Conservation (phyloP, 2,113 vertebrate genomes). For the Numenius arquata region DNA sequence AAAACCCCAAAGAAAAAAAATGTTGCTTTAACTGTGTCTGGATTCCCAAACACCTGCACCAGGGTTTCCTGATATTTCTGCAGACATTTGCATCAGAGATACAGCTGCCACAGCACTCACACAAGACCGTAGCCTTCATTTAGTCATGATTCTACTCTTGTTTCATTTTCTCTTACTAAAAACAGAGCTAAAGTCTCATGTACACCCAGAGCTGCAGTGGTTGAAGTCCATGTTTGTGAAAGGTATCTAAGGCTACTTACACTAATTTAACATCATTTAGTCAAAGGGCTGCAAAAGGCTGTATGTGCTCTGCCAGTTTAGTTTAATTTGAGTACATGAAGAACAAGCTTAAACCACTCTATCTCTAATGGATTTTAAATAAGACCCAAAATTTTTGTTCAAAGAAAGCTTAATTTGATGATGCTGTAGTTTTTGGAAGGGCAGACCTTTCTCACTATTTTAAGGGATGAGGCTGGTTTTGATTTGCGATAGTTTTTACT, state of each 20-base stretch:
- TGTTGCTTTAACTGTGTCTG: slow-evolving; percentile 49
- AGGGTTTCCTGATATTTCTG: slow-evolving; percentile 67
- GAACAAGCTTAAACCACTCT: not conserved
- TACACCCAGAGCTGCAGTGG: not conserved
- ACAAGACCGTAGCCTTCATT: not conserved
- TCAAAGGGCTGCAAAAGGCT: not conserved
- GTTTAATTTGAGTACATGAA: not conserved
- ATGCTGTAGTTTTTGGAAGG: not conserved
- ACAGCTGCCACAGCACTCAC: slow-evolving; percentile 60
- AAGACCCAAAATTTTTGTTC: not conserved
- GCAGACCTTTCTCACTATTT: not conserved
- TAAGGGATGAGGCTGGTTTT: not conserved
- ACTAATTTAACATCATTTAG: not conserved
- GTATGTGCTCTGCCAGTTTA: not conserved
- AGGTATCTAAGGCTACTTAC: not conserved
- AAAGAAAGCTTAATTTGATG: not conserved
- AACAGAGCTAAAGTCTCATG: not conserved
- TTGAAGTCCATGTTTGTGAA: not conserved
- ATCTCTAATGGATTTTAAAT: slow-evolving; percentile 1
- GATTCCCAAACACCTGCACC: slow-evolving; percentile 73
- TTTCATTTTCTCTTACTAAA: slow-evolving; percentile 15
- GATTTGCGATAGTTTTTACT: not conserved
- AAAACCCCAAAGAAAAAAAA: not conserved
- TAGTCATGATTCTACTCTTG: not conserved
- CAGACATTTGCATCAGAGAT: slow-evolving; percentile 65